Evolutionary conservation across 2,113 vertebrate species (phyloP).

Genomic region (Recurvirostra avosetta): DNA sequence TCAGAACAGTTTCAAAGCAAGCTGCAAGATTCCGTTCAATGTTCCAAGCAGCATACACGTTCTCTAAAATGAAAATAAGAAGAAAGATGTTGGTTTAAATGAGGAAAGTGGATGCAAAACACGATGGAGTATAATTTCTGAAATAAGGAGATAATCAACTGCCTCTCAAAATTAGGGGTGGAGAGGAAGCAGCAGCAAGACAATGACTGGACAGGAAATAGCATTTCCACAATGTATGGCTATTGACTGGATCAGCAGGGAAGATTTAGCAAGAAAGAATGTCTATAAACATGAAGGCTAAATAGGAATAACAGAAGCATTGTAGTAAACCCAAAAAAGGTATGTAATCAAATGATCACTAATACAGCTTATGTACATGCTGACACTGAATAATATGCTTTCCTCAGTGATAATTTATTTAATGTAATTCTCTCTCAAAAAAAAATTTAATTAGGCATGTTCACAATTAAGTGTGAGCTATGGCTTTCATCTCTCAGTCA

Average conservation of each 20-base stretch:
- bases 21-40: neutral
- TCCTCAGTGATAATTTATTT: neutral
- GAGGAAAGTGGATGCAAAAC: neutral
- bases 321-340: neutral
- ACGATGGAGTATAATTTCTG: neutral
- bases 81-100: neutral
- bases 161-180: neutral
- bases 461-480: neutral
- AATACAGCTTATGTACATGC: fast-evolving
- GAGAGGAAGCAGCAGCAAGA: neutral
- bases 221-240: neutral
- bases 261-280: neutral
- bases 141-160: neutral
- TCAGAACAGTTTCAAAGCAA: neutral
- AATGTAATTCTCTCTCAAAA: neutral
- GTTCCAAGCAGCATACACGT: neutral
- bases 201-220: neutral
- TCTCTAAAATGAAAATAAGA: neutral
- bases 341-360: neutral
- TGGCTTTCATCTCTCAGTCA: neutral
- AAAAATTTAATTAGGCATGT: neutral
- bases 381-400: neutral
- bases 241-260: neutral
- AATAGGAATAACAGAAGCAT: neutral
- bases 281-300: neutral